Conservation (phyloP, 2,113 vertebrate species). For the Terrapene triunguis region DNA sequence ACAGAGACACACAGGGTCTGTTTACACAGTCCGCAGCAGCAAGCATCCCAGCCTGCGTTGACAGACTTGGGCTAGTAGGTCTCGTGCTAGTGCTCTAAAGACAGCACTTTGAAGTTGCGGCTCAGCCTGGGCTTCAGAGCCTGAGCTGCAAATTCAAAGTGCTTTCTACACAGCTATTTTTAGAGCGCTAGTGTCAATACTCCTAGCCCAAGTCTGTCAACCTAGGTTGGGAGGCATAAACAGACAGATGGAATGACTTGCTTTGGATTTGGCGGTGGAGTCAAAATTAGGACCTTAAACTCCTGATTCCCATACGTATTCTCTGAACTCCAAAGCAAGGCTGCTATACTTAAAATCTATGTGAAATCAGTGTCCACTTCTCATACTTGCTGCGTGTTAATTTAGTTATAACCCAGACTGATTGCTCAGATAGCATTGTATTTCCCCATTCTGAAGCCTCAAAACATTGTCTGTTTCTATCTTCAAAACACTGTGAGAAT, state of each 20-base stretch:
- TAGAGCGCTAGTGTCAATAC: background rate
- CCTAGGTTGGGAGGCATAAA: rapidly evolving
- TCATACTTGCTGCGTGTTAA: background rate
- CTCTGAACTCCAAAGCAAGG: background rate
- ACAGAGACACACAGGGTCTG: background rate
- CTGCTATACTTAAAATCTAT: background rate
- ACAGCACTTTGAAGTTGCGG: background rate
- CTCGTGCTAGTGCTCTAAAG: background rate
- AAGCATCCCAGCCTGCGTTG: background rate
- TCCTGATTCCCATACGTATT: background rate
- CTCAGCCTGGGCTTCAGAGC: background rate
- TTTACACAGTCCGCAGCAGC: background rate
- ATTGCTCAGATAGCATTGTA: background rate
- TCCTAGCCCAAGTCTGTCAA: background rate
- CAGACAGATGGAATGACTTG: background rate
- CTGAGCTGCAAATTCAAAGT: background rate
- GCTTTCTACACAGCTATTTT: background rate
- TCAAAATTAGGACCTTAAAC: background rate
- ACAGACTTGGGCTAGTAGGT: background rate
- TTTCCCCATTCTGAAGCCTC: background rate
- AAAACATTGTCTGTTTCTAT: background rate
- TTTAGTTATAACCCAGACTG: background rate
- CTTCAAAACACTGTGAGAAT: background rate
- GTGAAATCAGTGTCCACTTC: background rate
- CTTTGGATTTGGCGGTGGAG: background rate